These are phyloP conservation scores for Oopsacas minuta DNA, from an alignment of 37 sponge, comb jelly and placozoan species.

Conservation along the genomic window DNA sequence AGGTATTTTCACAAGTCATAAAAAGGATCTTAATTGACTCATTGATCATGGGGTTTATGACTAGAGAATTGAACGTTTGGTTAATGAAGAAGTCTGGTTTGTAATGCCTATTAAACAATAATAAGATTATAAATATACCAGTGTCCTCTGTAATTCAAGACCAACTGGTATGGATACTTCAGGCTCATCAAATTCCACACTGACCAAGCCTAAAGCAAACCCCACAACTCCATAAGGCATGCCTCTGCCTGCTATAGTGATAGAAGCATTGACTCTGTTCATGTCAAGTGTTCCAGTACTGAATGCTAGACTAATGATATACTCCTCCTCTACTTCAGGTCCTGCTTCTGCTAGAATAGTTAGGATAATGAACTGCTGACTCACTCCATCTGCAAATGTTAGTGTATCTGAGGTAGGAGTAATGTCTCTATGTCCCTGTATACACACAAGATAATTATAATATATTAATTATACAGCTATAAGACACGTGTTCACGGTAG, in stretches of 20 bases:
- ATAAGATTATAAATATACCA: no score
- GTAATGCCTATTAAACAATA: no score
- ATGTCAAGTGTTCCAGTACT: conserved; percentile 26
- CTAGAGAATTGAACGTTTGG: no score
- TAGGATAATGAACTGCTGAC: conserved; percentile 29
- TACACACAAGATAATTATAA: no score
- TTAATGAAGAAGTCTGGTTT: no score
- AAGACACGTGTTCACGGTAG: no score
- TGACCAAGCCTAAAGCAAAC: conserved; percentile 21
- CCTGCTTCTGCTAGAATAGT: conserved; percentile 41
- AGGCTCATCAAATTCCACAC: not conserved
- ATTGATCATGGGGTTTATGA: no score
- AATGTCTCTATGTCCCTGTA: conserved; percentile 26
- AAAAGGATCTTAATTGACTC: no score
- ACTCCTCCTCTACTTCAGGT: conserved; percentile 53
- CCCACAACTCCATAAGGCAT: conserved; percentile 52
- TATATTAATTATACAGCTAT: no score
- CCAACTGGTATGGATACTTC: not conserved
- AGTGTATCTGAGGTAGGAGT: conserved; percentile 34
- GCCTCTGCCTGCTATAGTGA: conserved; percentile 22
- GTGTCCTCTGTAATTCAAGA: not conserved
- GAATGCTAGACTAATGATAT: conserved; percentile 32
- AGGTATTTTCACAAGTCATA: no score
- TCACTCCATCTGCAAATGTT: conserved; percentile 32
- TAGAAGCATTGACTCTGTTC: not conserved